Percentiles rank a stretch among this genome's conserved stretches.
phyloP scores from a whole-genome alignment of 2,113 vertebrate species.

The Corydoras maculifer region DNA sequence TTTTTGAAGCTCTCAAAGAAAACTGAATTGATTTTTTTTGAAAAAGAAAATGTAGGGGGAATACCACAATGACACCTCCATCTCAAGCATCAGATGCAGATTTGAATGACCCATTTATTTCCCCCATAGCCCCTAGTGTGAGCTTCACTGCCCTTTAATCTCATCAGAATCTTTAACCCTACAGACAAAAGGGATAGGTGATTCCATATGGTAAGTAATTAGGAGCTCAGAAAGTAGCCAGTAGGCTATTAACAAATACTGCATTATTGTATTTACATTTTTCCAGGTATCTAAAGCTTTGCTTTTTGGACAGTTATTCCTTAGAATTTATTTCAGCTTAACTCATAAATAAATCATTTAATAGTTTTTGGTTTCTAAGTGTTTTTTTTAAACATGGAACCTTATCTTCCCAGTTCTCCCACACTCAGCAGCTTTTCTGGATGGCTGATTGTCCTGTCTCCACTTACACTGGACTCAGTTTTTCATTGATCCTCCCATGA shows the following conservation, averaged over 20 bases:
- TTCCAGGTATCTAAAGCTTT: constrained; percentile 21
- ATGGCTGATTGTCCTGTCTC: constrained; percentile 28
- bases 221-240: constrained; percentile 29
- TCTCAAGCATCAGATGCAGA: constrained; percentile 14
- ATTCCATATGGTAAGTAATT: constrained; percentile 41
- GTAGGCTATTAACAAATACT: constrained; percentile 46
- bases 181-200: constrained; percentile 38
- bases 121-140: neutral
- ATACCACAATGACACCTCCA: neutral
- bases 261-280: constrained; percentile 44
- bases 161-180: constrained; percentile 8
- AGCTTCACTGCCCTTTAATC: constrained; percentile 2
- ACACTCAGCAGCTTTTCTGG: constrained; percentile 29
- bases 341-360: neutral
- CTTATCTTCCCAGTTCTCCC: constrained; percentile 21
- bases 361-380: neutral
- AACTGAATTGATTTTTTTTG: too few species aligned
- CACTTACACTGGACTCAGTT: constrained; percentile 23
- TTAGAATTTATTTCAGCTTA: too few species aligned
- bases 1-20: too few species aligned
- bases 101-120: constrained; percentile 18
- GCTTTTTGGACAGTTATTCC: constrained; percentile 3
- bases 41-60: too few species aligned
- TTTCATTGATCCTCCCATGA: constrained; percentile 34
- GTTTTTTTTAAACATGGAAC: constrained; percentile 2